Percentiles rank a stretch among this genome's conserved stretches.
Evolutionary conservation across 2,888 invertebrate species (phyloP).

Genomic region (Dasypogon diadema): DNA sequence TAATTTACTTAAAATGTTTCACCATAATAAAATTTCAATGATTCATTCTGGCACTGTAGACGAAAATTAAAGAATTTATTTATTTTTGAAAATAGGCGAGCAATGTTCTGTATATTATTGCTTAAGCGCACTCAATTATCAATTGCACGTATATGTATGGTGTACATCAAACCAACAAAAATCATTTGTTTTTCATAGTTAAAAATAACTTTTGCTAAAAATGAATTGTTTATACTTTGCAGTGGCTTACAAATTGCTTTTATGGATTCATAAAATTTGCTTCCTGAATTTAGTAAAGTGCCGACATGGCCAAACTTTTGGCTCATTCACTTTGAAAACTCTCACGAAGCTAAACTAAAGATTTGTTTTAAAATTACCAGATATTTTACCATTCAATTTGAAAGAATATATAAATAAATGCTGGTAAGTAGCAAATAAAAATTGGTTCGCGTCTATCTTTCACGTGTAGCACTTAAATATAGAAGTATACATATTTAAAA

Average conservation of each 20-base stretch:
- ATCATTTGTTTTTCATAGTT: conserved; percentile 16
- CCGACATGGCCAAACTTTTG: too few relatives aligned
- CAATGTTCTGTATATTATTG: background rate
- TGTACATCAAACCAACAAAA: conserved; percentile 4
- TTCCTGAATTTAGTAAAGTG: too few relatives aligned
- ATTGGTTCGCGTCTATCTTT: too few relatives aligned
- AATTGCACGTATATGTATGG: background rate
- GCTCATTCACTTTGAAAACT: too few relatives aligned
- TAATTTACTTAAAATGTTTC: background rate
- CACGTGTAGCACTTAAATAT: too few relatives aligned
- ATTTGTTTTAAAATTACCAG: too few relatives aligned
- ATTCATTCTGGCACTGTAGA: conserved; percentile 33
- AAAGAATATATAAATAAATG: too few relatives aligned
- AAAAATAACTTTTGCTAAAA: conserved; percentile 38
- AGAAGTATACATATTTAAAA: too few relatives aligned
- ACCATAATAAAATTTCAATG: conserved; percentile 37
- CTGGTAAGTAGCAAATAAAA: too few relatives aligned
- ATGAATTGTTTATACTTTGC: conserved; percentile 42
- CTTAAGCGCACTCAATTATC: background rate
- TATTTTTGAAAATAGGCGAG: background rate
- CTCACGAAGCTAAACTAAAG: too few relatives aligned
- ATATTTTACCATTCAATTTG: too few relatives aligned
- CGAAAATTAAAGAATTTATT: background rate
- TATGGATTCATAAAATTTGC: background rate
- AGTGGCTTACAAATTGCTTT: conserved; percentile 37